Percentiles rank a stretch among this genome's conserved stretches.
These are phyloP conservation scores for Xerus inauris DNA, from an alignment of 2,113 vertebrate species.

Conservation along the genomic window DNA sequence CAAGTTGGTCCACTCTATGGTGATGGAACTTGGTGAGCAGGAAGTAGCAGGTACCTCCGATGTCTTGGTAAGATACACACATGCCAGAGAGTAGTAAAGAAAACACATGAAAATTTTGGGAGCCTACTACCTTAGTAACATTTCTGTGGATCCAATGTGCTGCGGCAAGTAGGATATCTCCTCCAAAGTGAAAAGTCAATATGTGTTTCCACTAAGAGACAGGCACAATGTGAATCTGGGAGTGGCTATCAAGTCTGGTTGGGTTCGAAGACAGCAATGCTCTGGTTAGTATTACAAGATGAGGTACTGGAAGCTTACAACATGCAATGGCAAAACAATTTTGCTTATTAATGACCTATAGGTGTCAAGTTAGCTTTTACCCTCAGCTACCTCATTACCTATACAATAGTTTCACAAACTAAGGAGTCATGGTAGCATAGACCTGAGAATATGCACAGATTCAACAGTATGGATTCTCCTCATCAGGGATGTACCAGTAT, in stretches of 20 bases:
- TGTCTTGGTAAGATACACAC: constrained; percentile 47
- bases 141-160: constrained; percentile 61
- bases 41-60: neutral
- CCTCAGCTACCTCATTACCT: neutral
- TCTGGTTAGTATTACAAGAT: constrained; percentile 57
- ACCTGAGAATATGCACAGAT: constrained; percentile 11
- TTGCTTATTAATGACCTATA: neutral
- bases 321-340: constrained; percentile 31
- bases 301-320: constrained; percentile 33
- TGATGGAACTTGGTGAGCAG: neutral
- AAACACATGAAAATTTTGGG: constrained; percentile 53
- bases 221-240: constrained; percentile 55
- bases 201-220: constrained; percentile 66
- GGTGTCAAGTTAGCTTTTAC: neutral
- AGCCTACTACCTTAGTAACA: constrained; percentile 60
- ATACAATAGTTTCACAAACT: neutral
- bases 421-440: neutral
- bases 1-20: neutral
- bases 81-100: constrained; percentile 59
- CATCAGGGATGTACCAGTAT: neutral
- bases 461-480: neutral
- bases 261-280: constrained; percentile 65
- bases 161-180: constrained; percentile 52
- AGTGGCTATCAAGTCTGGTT: constrained; percentile 49
- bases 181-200: constrained; percentile 66